Evolutionary conservation across 2,113 vertebrate species (phyloP).

Genomic region (Accipiter cooperii): DNA sequence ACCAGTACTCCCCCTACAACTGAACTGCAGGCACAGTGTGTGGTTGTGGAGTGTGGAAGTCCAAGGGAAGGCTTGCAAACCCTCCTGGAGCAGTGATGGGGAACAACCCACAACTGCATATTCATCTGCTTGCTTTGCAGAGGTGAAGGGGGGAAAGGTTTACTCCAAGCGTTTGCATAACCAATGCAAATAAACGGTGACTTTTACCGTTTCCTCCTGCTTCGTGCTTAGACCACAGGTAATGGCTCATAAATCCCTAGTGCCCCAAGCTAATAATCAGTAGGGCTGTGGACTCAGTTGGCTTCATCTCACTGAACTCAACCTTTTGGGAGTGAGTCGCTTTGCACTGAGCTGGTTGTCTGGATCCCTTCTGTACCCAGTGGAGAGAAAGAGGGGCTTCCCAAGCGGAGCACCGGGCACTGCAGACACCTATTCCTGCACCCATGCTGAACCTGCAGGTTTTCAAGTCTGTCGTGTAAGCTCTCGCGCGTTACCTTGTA

Average conservation of each 20-base stretch:
- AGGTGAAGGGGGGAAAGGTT: neutral
- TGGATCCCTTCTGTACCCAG: neutral
- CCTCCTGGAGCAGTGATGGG: neutral
- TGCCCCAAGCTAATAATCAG: neutral
- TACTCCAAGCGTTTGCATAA: neutral
- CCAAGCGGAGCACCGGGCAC: neutral
- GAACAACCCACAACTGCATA: neutral
- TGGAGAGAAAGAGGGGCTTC: neutral
- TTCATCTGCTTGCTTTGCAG: neutral
- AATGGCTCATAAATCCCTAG: neutral
- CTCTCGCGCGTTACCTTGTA: neutral
- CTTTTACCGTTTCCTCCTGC: neutral
- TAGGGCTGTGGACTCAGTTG: neutral
- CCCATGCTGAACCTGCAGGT: neutral
- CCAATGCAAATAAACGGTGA: neutral
- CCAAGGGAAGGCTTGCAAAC: neutral
- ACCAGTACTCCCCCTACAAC: neutral
- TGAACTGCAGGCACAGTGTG: neutral
- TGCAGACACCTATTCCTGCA: no score
- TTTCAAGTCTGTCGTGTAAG: neutral
- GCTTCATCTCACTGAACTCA: neutral
- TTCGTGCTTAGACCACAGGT: neutral
- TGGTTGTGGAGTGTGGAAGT: neutral
- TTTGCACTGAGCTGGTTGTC: neutral
- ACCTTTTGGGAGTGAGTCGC: neutral